Base-by-base conservation (phyloP, 1,140 invertebrate species). In the Centruroides vittatus region DNA sequence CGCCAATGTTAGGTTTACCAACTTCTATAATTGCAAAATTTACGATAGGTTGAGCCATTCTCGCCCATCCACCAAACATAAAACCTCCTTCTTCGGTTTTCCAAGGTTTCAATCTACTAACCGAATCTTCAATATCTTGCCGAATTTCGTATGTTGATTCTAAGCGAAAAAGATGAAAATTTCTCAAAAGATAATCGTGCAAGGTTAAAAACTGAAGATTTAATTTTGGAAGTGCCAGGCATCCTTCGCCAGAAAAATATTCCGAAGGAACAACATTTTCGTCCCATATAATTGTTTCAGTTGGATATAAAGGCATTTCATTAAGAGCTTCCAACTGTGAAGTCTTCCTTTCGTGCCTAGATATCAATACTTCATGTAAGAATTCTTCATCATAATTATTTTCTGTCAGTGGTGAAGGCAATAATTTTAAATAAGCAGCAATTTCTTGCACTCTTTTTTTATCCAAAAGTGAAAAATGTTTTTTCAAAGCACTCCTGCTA, bases 71-170 rank as follows among this genome's bases (percentile, higher is more conserved):
- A 7, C 91, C 91, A 77, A 95, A 99, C 67, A 89, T 86, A 41
- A 86, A 84, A 57, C 81, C 84, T 0, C 81, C 85, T 73, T 94
- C 88, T 79, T 97, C 93, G 8, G 89, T 79, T 76, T 81, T 81
- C 88, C 93, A 98, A 58, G 96, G 96, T 70, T 92, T 88, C 69
- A 99, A 78, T 67, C 94, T 80, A 69, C 87, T 92, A 0, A 98
- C 84, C 5, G 90, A 86, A 78, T 99, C 93, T 78, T 99, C 95
- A 59, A 99, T 91, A 70, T 99, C 96, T 76, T 98, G 94, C 47
- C 93, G 80, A 63, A 99, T 98, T 80, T 98, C 94, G 81, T 98
- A 99, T 60, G 96, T 99, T 23, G 95, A 97, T 74, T 99, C 97
- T 56, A 99, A 75, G 47, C 96, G 81, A 72, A 99, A 99, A 1